Percentiles rank a stretch among this genome's conserved stretches.
Conservation (phyloP, 1,140 invertebrate genomes). For the Ridgeia piscesae region DNA sequence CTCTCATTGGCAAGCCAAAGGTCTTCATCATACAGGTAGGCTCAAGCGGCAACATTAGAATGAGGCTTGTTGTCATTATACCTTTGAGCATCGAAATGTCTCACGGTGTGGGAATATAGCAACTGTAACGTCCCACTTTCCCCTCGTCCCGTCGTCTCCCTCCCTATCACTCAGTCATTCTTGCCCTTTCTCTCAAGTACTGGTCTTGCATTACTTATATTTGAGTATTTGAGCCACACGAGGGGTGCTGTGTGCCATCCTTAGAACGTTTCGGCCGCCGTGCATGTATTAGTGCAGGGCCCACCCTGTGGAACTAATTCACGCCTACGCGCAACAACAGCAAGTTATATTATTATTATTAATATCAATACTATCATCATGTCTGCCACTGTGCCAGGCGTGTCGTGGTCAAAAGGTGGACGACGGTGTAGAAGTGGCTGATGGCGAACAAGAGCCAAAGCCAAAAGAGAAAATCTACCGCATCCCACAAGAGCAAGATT, state of each 20-base stretch:
- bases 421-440: neutral
- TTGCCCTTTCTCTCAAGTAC: too few relatives aligned
- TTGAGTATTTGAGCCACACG: too few relatives aligned
- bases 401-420: neutral
- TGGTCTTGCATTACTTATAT: too few relatives aligned
- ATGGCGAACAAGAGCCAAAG: slow-evolving; percentile 32
- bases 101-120: neutral
- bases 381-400: slow-evolving; percentile 25
- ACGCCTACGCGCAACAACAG: too few relatives aligned
- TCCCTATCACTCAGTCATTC: neutral
- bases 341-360: too few relatives aligned
- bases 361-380: too few relatives aligned
- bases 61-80: too few relatives aligned
- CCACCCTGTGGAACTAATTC: too few relatives aligned
- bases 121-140: neutral
- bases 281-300: too few relatives aligned
- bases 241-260: too few relatives aligned
- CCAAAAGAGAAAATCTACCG: slow-evolving; percentile 63
- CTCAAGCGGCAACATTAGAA: neutral
- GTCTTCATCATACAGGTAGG: slow-evolving; percentile 57
- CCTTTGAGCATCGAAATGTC: neutral
- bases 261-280: too few relatives aligned
- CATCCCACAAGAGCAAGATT: slow-evolving; percentile 91
- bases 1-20: slow-evolving; percentile 74
- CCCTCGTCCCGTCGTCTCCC: neutral